phyloP scores from a whole-genome alignment of 2,113 vertebrate genomes.

The Pimephales promelas region DNA sequence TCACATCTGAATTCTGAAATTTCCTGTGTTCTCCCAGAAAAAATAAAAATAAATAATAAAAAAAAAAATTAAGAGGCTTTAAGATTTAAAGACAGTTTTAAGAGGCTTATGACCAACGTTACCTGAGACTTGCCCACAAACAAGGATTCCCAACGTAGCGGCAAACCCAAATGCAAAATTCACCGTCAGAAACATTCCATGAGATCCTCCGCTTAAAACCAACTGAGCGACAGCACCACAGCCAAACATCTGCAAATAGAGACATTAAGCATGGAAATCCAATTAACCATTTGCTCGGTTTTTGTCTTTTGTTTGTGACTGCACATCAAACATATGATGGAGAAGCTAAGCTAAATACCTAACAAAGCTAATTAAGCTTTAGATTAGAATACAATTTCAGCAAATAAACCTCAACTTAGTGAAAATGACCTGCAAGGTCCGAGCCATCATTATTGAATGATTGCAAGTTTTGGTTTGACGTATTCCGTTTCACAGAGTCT shows the following conservation, averaged over 20 bases:
- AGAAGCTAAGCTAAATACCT: not conserved
- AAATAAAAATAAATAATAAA: too few relatives aligned
- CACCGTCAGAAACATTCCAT: slow-evolving; percentile 83
- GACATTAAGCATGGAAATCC: not conserved
- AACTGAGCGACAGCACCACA: slow-evolving; percentile 84
- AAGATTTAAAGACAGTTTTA: slow-evolving; percentile 59
- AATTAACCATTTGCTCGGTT: not conserved
- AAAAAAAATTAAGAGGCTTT: too few relatives aligned
- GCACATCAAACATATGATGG: not conserved
- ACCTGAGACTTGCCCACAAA: slow-evolving; percentile 86
- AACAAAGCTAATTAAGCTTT: not conserved
- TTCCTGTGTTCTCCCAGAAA: slow-evolving; percentile 22
- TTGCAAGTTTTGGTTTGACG: not conserved
- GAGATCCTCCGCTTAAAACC: slow-evolving; percentile 79
- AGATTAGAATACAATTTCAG: not conserved
- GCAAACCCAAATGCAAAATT: slow-evolving; percentile 87
- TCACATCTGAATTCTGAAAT: not conserved
- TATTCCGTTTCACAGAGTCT: not conserved
- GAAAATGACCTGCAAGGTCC: too few relatives aligned
- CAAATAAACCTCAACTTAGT: not conserved
- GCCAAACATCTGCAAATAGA: slow-evolving; percentile 81
- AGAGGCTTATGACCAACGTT: slow-evolving; percentile 38
- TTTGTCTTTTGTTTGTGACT: not conserved
- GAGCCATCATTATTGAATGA: not conserved
- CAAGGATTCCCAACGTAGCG: slow-evolving; percentile 79